Evolutionary conservation across 2,888 invertebrate genomes (phyloP).

Genomic region (Drosophila vallismaia): DNA sequence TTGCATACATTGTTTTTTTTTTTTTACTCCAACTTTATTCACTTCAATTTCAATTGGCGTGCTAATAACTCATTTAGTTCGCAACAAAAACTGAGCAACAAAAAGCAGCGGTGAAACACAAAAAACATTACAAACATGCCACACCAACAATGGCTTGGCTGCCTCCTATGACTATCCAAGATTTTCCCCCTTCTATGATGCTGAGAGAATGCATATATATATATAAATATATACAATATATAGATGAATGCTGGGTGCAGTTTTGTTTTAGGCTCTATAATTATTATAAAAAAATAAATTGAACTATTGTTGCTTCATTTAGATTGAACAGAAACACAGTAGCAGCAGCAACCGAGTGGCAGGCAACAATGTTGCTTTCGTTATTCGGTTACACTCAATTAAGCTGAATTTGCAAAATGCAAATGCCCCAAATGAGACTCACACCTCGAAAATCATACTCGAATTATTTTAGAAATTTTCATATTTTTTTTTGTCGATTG

Average conservation of each 20-base stretch:
- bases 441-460: constrained; percentile 37
- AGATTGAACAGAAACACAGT: constrained; percentile 49
- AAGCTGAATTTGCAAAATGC: constrained; percentile 77
- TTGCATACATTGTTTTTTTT: constrained; percentile 33
- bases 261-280: constrained; percentile 64
- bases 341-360: constrained; percentile 46
- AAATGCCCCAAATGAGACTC: constrained; percentile 60
- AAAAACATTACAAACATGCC: constrained; percentile 46
- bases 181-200: constrained; percentile 47
- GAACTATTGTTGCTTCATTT: constrained; percentile 80
- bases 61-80: constrained; percentile 83
- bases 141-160: constrained; percentile 39
- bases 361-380: constrained; percentile 67
- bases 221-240: not conserved
- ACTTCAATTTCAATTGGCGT: constrained; percentile 81
- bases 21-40: constrained; percentile 17
- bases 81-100: constrained; percentile 57
- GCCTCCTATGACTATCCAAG: constrained; percentile 29
- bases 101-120: constrained; percentile 16
- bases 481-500: too few species aligned
- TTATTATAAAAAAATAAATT: constrained; percentile 80
- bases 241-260: constrained; percentile 37
- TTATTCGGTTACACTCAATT: constrained; percentile 80
- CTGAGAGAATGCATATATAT: constrained; percentile 67
- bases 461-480: constrained; percentile 53